phyloP scores from a whole-genome alignment of 2,888 invertebrate species.

The Epirrhoe tristata region DNA sequence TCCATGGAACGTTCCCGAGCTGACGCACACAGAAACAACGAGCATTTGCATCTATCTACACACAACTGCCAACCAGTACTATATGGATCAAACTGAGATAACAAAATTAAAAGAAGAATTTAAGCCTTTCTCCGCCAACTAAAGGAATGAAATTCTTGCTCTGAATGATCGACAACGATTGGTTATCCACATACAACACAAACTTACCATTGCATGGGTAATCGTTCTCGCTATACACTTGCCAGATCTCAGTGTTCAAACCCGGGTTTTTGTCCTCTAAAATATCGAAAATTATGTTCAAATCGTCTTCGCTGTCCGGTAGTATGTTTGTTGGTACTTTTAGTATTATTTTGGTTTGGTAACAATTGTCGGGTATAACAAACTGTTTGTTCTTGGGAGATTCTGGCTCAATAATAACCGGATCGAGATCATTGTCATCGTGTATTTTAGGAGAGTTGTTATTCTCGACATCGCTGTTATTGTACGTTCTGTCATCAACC shows the following conservation, averaged over 20 bases:
- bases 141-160: constrained; percentile 63
- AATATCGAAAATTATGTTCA: constrained; percentile 71
- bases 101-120: constrained; percentile 60
- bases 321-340: constrained; percentile 66
- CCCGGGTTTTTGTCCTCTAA: constrained; percentile 76
- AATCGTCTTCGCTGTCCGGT: constrained; percentile 69
- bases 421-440: constrained; percentile 47
- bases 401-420: constrained; percentile 47
- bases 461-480: constrained; percentile 39
- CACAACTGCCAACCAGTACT: too few species aligned
- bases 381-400: constrained; percentile 39
- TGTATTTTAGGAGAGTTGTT: constrained; percentile 44
- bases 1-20: too few species aligned
- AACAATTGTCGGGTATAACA: constrained; percentile 43
- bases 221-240: constrained; percentile 54
- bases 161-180: constrained; percentile 64
- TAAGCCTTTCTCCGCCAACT: constrained; percentile 68
- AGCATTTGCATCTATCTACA: too few species aligned
- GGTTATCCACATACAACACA: constrained; percentile 63
- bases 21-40: too few species aligned
- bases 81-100: constrained; percentile 3
- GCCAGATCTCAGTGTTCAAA: constrained; percentile 72
- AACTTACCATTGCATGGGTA: constrained; percentile 68
- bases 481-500: constrained; percentile 32
- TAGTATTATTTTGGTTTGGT: constrained; percentile 61